phyloP scores from a whole-genome alignment of 2,113 vertebrate genomes.

The Cynopterus brachyotis region DNA sequence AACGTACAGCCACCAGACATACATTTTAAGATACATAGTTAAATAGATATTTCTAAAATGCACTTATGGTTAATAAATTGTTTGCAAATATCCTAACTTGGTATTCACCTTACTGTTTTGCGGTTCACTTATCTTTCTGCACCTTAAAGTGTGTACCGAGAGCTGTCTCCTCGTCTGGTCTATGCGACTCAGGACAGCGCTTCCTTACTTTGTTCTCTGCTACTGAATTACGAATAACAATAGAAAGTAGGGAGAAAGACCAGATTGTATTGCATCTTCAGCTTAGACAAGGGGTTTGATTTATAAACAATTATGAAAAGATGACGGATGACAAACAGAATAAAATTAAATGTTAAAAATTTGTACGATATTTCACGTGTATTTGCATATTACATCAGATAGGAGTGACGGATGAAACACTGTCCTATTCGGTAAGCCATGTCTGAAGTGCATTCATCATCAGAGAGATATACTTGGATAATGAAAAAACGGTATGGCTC shows the following conservation, averaged over 20 bases:
- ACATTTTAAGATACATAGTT: neutral
- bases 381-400: constrained; percentile 67
- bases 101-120: neutral
- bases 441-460: constrained; percentile 43
- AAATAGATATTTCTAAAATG: neutral
- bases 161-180: neutral
- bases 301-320: constrained; percentile 45
- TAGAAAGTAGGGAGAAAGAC: neutral
- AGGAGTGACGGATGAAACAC: constrained; percentile 56
- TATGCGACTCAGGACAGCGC: neutral
- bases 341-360: constrained; percentile 47
- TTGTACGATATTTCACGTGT: constrained; percentile 34
- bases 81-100: neutral
- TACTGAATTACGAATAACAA: neutral
- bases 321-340: neutral
- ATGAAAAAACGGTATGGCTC: constrained; percentile 57
- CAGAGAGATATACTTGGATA: constrained; percentile 34
- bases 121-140: neutral
- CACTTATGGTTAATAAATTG: neutral
- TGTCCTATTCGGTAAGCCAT: constrained; percentile 65
- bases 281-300: neutral
- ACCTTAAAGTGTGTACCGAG: neutral
- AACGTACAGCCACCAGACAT: neutral
- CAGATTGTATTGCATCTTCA: neutral
- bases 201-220: no score